Conservation (phyloP, 2,797 vertebrate species). For the Hemibagrus guttatus region DNA sequence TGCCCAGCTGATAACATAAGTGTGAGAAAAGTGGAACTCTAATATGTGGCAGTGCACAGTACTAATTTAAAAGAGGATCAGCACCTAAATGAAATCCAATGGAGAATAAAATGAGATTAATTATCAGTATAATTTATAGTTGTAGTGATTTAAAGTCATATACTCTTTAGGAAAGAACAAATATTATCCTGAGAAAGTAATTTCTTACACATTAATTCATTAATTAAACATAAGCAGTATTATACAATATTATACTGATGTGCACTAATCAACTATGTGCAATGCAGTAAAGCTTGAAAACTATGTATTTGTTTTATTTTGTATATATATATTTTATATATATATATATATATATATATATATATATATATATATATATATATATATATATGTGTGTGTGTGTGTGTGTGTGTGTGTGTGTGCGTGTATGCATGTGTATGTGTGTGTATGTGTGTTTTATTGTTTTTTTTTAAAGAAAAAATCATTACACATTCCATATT, state of each 20-base stretch:
- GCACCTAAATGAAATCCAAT: slow-evolving; percentile 6
- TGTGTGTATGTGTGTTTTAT: no score
- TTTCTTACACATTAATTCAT: not conserved
- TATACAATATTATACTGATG: not conserved
- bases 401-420: no score
- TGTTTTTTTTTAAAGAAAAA: not conserved
- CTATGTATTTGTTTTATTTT: no score
- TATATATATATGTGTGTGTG: no score
- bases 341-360: no score
- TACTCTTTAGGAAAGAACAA: not conserved
- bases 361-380: no score
- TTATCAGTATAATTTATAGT: not conserved
- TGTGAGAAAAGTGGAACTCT: not conserved
- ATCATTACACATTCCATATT: not conserved
- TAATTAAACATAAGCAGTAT: not conserved
- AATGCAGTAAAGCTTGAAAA: not conserved
- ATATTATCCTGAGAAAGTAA: slow-evolving; percentile 2
- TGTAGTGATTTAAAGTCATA: not conserved
- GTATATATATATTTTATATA: no score
- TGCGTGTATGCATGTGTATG: no score
- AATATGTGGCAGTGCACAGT: not conserved
- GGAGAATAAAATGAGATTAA: not conserved
- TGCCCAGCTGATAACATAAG: not conserved
- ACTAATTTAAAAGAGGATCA: not conserved
- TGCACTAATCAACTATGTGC: not conserved